Evolutionary conservation across 2,797 vertebrate species (phyloP).

Genomic region (Enteromius thamalakanensis): DNA sequence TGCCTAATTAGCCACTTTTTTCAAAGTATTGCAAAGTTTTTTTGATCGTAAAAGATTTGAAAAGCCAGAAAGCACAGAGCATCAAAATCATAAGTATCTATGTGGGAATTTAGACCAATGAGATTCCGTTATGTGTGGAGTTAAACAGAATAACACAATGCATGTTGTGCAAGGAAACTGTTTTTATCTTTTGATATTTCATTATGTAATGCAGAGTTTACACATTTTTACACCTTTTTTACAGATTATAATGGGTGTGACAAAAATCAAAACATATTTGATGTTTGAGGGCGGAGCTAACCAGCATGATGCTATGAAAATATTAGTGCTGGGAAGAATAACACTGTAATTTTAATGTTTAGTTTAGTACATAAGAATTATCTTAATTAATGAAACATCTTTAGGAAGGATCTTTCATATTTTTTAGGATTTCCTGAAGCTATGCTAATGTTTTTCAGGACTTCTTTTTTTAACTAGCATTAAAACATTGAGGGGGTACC

Average conservation of each 20-base stretch:
- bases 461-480: neutral
- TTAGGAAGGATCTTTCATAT: neutral
- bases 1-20: constrained; percentile 12
- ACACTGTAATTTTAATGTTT: neutral
- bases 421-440: neutral
- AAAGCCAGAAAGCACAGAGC: neutral
- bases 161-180: neutral
- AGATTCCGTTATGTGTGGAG: neutral
- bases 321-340: neutral
- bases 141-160: neutral
- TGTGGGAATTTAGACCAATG: neutral
- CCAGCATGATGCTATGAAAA: neutral
- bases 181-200: neutral
- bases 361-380: neutral
- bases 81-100: neutral
- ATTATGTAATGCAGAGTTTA: neutral
- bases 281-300: neutral
- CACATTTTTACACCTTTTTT: neutral
- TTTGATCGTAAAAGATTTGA: neutral
- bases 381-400: neutral
- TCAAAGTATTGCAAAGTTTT: neutral
- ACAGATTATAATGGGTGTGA: neutral
- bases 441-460: neutral
- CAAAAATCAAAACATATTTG: neutral
- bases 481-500: neutral